Evolutionary conservation across 1,140 invertebrate genomes (phyloP).

Genomic region (Diorhabda carinulata): DNA sequence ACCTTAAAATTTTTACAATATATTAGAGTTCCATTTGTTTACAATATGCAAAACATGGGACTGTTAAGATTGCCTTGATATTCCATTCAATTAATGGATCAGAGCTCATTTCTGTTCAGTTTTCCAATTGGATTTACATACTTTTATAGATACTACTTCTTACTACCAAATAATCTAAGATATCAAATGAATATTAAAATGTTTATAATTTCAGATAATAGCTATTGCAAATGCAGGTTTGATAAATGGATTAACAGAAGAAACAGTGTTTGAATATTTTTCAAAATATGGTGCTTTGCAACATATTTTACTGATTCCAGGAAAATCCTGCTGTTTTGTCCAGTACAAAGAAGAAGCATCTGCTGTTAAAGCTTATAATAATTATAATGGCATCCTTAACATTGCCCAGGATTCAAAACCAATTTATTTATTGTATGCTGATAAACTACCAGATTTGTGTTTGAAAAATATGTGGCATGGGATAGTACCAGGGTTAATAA

Average conservation of each 20-base stretch:
- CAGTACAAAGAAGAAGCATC: slow-evolving; percentile 51
- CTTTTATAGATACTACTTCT: no score
- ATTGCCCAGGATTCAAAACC: slow-evolving; percentile 54
- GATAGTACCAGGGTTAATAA: slow-evolving; percentile 66
- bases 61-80: no score
- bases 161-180: no score
- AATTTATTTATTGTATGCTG: slow-evolving; percentile 63
- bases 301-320: slow-evolving; percentile 62
- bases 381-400: slow-evolving; percentile 53
- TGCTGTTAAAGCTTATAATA: slow-evolving; percentile 52
- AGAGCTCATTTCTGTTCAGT: no score
- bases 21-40: no score
- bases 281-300: slow-evolving; percentile 51
- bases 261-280: slow-evolving; percentile 56
- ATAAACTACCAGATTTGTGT: slow-evolving; percentile 49
- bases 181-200: no score
- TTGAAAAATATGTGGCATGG: slow-evolving; percentile 36
- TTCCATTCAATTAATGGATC: no score
- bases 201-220: slow-evolving; percentile 40
- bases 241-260: slow-evolving; percentile 63
- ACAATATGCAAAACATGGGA: no score
- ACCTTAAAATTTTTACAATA: no score
- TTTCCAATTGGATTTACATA: no score
- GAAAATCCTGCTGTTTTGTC: slow-evolving; percentile 75
- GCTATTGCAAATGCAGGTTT: slow-evolving; percentile 73